Conservation (phyloP, 2,113 vertebrate species). For the Isurus oxyrinchus region DNA sequence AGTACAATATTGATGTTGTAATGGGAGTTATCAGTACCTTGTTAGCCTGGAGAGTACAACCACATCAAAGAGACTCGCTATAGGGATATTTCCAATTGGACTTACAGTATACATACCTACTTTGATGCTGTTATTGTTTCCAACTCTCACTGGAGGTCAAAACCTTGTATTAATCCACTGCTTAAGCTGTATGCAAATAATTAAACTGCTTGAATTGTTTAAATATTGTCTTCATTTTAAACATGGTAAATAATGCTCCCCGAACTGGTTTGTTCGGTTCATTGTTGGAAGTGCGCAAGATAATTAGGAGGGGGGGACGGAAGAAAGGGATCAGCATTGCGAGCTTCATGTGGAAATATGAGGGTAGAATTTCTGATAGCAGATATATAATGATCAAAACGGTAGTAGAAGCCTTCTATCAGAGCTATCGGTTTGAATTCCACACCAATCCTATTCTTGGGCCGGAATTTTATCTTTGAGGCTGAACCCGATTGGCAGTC, state of each 20-base stretch:
- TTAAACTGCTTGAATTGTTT: not conserved
- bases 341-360: not conserved
- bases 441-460: too few species aligned
- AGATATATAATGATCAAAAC: not conserved
- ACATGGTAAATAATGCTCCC: not conserved
- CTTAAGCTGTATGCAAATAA: not conserved
- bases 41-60: not conserved
- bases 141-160: not conserved
- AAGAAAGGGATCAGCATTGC: not conserved
- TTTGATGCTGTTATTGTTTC: not conserved
- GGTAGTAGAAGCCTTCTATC: not conserved
- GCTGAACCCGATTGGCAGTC: too few species aligned
- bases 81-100: not conserved
- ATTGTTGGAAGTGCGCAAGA: not conserved
- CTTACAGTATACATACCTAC: not conserved
- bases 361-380: not conserved
- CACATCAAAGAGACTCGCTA: conserved; percentile 10
- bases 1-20: not conserved
- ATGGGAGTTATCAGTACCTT: conserved; percentile 11
- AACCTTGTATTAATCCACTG: not conserved
- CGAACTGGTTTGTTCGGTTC: not conserved
- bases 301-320: not conserved
- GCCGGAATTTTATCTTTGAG: too few species aligned
- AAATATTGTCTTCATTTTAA: not conserved
- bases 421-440: not conserved